Evolutionary conservation across 2,113 vertebrate species (phyloP), one percentile per base, ranked within the genome.

Genomic region (Actenoides lindsayi): DNA sequence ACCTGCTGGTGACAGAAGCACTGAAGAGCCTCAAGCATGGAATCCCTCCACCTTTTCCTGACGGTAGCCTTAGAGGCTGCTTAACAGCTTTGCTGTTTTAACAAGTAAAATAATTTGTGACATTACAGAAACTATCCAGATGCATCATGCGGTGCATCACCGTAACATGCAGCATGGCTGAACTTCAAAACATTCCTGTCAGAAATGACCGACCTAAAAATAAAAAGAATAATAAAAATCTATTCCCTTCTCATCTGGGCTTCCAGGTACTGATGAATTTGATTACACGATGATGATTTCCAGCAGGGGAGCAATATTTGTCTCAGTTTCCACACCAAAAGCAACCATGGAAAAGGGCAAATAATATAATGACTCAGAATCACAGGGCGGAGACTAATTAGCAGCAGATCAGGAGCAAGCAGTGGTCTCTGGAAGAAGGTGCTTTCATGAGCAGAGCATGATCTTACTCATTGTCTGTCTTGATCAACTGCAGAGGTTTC

Each of bases 251-350:
- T 68, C 12, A 8, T 77, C 51, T 69, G 37, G 44, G 10, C 15
- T 84, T 85, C 65, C 57, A 92, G 74, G 74, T 93, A 82, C 67
- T 69, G 62, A 78, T 75, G 48, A 87, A 89, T 76, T 86, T 76
- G 30, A 84, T 46, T 50, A 85, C 64, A 73, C 27, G 30, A 84
- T 4, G 24, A 92, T 23, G 65, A 82, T 94, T 96, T 97, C 83
- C 91, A 94, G 78, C 70, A 93, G 63, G 35, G 81, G 80, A 92
- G 65, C 44, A 93, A 80, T 56, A 92, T 73, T 89, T 76, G 69
- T 94, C 70, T 96, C 77, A 69, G 81, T 96, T 97, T 95, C 95
- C 87, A 94, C 70, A 91, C 89, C 81, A 94, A 92, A 96, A 89
- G 20, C 70, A 92, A 73, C 65, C 78, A 87, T 84, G 91, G 92